phyloP scores from a whole-genome alignment of 2,888 invertebrate species.

The Bembecia ichneumoniformis region DNA sequence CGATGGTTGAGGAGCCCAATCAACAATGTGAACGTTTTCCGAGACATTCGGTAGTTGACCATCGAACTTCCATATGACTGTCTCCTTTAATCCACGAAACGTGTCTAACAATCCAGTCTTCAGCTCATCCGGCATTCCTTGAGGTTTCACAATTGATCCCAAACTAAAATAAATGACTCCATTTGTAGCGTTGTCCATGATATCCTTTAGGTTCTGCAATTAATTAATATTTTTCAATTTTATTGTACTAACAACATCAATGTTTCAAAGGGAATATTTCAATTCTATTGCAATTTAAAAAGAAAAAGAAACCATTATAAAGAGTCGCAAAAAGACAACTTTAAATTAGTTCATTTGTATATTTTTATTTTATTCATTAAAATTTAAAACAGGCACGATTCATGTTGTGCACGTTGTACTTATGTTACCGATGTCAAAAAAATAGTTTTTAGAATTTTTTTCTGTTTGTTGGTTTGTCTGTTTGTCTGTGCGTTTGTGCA shows the following conservation, averaged over 20 bases:
- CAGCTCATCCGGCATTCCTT: constrained; percentile 30
- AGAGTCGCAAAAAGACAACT: no score
- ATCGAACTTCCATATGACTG: constrained; percentile 59
- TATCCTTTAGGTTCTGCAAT: constrained; percentile 33
- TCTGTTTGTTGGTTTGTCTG: no score
- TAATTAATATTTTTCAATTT: background rate
- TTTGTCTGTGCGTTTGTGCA: no score
- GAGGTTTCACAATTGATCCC: constrained; percentile 47
- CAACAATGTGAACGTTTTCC: constrained; percentile 45
- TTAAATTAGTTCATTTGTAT: background rate
- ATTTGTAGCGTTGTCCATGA: constrained; percentile 39
- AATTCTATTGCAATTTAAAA: no score
- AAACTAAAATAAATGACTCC: constrained; percentile 61
- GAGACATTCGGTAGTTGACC: constrained; percentile 32
- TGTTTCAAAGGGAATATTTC: no score
- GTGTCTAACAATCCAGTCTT: constrained; percentile 30
- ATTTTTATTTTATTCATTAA: background rate
- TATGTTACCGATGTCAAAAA: no score
- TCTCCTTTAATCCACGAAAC: constrained; percentile 46
- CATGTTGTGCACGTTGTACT: no score
- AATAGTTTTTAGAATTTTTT: no score
- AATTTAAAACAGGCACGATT: background rate
- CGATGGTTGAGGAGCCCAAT: constrained; percentile 45
- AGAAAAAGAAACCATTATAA: no score
- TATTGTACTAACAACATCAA: no score